Evolutionary conservation across 2,113 vertebrate genomes (phyloP).

Genomic region (Nothocercus nigrocapillus): DNA sequence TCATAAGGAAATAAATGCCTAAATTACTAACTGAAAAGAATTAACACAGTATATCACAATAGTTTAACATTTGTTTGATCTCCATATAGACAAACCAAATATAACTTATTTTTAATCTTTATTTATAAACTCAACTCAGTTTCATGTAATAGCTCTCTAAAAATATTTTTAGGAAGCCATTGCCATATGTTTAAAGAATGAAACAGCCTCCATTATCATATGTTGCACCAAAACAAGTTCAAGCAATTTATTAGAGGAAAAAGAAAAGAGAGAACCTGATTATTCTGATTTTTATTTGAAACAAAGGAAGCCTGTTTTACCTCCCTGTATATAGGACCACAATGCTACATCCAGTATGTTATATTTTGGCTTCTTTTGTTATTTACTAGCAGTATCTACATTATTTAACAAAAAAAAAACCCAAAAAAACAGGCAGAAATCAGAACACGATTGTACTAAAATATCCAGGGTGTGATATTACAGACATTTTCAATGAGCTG

Average conservation of each 20-base stretch:
- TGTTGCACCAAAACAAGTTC: slow-evolving; percentile 78
- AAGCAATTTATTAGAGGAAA: slow-evolving; percentile 74
- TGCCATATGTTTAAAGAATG: slow-evolving; percentile 76
- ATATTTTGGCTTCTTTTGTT: slow-evolving; percentile 90
- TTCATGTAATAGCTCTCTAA: slow-evolving; percentile 60
- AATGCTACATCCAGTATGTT: slow-evolving; percentile 85
- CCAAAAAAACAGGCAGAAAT: slow-evolving; percentile 87
- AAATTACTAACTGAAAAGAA: slow-evolving; percentile 77
- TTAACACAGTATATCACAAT: slow-evolving; percentile 83
- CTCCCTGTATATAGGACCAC: slow-evolving; percentile 87
- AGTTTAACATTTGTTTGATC: slow-evolving; percentile 79
- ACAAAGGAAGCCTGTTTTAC: slow-evolving; percentile 84
- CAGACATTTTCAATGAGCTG: slow-evolving; percentile 77
- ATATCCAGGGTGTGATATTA: slow-evolving; percentile 83
- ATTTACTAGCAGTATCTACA: slow-evolving; percentile 91
- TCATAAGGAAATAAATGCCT: slow-evolving; percentile 76
- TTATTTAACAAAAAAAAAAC: slow-evolving; percentile 80
- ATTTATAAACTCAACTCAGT: slow-evolving; percentile 80
- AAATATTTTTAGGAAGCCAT: slow-evolving; percentile 58
- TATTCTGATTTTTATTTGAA: slow-evolving; percentile 81
- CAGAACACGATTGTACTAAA: slow-evolving; percentile 87
- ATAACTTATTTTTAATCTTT: slow-evolving; percentile 80
- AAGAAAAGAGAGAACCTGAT: slow-evolving; percentile 74
- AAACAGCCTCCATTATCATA: slow-evolving; percentile 76
- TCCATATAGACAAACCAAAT: slow-evolving; percentile 83